Base-by-base conservation (phyloP, 53 echinoderm and acorn worm genomes). In the Zoroaster sp. region DNA sequence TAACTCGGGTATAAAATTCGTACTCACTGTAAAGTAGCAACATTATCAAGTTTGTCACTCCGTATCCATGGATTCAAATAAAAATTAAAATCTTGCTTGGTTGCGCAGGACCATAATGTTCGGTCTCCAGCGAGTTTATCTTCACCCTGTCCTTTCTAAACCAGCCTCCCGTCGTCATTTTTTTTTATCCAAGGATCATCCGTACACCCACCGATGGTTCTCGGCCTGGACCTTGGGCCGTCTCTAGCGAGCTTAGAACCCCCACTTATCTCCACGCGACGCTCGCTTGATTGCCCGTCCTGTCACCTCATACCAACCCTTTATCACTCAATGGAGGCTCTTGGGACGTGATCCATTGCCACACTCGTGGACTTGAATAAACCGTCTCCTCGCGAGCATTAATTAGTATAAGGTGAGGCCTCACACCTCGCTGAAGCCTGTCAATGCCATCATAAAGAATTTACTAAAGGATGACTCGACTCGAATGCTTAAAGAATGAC, bases 301-400 rank as follows among this genome's bases (percentile, higher is more conserved):
- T 70, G 85, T 85, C 85, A 85, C 71, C 51, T 85, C 37, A 20
- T 49, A 66, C 71, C 49, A 17, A 69, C 21, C 71, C 85, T 21
- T 47, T 70, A 85, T 85, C 85, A 71, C 85, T 85, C 85, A 85
- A 67, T 44, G 9, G 21, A 17, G 2, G 4, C 14, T 49, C 40
- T 44, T 18, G 35, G 85, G 85, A 70, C 34, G n/a, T n/a, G n/a
- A n/a, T n/a, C 15, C 53, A 45, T 33, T 5, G 30, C 68, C 35
- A 3, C 32, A 25, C 11, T 23, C 46, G 18, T 85, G 66, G 85
- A 70, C 71, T 46, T 70, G 39, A 66, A 40, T 6, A 55, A 14
- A 66, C 23, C 81, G 39, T 66, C 15, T 30, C 32, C 47, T 14
- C 23, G 35, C 13, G 47, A 40, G 85, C 51, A 46, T 35, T 70